Conservation (phyloP, 2,797 vertebrate species). For the Scolopax bukidnonensis region DNA sequence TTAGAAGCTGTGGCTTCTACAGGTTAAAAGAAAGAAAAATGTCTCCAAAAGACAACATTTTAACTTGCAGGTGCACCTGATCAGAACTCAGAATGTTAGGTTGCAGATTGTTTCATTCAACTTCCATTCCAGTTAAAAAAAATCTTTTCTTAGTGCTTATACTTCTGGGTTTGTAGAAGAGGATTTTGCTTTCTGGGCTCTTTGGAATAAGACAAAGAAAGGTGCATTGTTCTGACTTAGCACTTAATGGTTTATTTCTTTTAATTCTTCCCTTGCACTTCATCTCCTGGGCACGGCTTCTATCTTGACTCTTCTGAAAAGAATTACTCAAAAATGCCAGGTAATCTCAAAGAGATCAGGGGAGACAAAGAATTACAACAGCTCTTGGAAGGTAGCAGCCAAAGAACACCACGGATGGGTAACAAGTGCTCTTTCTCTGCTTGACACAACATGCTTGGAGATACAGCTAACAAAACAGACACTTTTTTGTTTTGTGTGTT, state of each 20-base stretch:
- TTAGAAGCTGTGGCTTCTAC: background rate
- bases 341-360: background rate
- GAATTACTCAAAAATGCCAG: background rate
- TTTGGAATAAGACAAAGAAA: background rate
- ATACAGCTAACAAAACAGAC: background rate
- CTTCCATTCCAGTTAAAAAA: background rate
- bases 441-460: background rate
- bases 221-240: background rate
- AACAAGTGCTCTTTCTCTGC: background rate
- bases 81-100: background rate
- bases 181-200: background rate
- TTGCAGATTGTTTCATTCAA: background rate
- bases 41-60: background rate
- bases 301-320: background rate
- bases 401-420: background rate
- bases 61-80: background rate
- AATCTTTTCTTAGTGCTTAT: background rate
- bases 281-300: background rate
- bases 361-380: background rate
- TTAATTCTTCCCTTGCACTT: background rate
- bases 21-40: background rate
- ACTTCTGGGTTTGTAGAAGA: background rate
- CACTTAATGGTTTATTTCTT: background rate
- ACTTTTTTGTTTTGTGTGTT: background rate
- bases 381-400: background rate